Base-by-base conservation (phyloP, 2,113 vertebrate species). In the Cryptomyrus ogoouensis region DNA sequence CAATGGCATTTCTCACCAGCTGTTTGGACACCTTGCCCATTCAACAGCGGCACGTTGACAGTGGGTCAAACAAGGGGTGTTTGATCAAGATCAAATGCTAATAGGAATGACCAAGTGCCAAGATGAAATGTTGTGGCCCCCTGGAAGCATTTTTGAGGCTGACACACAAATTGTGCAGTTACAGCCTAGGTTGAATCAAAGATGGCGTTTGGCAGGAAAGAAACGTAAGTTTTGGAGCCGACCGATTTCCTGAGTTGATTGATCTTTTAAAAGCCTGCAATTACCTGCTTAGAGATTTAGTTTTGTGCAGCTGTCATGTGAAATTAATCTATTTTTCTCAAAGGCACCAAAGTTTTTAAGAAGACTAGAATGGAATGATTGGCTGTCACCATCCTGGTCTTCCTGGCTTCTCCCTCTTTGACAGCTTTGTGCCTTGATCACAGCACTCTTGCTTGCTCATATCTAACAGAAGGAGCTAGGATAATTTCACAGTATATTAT, bases 401-500 rank as follows among this genome's bases (percentile, higher is more conserved):
- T 83, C 42, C 49, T 15, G 10, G 13, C 27, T 89, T 31, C 85
- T 88, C 35, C 46, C n/a, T 9, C 27, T 35, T 80, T 84, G 89
- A 89, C 35, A 80, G 77, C 77, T 27, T 31, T n/a, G 35, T 89
- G 47, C 39, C 77, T 66, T 49, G 24, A 89, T 84, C 50, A n/a
- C 21, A 27, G 17, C 87, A 62, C 35, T 52, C 19, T 42, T 42
- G 4, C 35, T 88, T 89, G 52, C 91, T 83, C 91, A 87, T 89
- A 90, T 90, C 91, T 90, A 91, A 77, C 83, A 27, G 50, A 83
- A 66, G 89, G 88, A 89, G 58, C 42, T 10, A 49, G 58, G 85
- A 86, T 84, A 91, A 92, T 92, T 89, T 88, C 88, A 89, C 90
- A 89, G 89, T 91, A 90, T 90, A 92, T 91, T 93, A 91, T 53